Base-by-base conservation (phyloP, 37 sponge, comb jelly and placozoan genomes). In the Spongilla lacustris region DNA sequence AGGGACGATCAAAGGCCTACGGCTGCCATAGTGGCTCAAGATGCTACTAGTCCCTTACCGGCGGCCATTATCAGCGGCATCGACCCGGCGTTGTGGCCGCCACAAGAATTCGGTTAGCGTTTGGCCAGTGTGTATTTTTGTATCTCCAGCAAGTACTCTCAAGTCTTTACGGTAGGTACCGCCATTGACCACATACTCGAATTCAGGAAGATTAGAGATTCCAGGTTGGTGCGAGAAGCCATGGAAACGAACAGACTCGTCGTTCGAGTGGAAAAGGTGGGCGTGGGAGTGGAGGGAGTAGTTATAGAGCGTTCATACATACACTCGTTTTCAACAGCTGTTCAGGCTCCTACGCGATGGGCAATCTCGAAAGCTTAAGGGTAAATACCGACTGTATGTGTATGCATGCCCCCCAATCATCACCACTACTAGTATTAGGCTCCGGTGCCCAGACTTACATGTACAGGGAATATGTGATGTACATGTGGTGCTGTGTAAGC, bases 211-310 rank as follows among this genome's bases (percentile, higher is more conserved):
- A 33, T 68, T 23, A 69, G 94, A 29, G 88, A 90, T n/a, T 37
- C 71, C 14, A 29, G 21, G 8, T 34, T 86, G 17, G 21, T 76
- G 22, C 84, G 78, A 27, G 77, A 41, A 36, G 89, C 81, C 28
- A 82, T 84, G 48, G 92, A 91, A 34, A 88, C 93, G 19, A 94
- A 94, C 83, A 82, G 86, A 73, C 70, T 94, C 4, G 37, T 87
- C 46, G 80, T 91, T 28, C 31, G 94, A 74, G 36, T 94, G 37
- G 94, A 94, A 76, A 91, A 87, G 94, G 94, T 94, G 28, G 36
- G 27, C 22, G 14, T 23, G 19, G 2, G 66, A 23, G 22, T 17
- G 58, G 87, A 32, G 19, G n/a, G 26, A 25, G 69, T 23, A 35
- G 29, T 83, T 76, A 33, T 85, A 85, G 25, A 50, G 76, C n/a